These are phyloP conservation scores for Lasioglossum oenotherae DNA, from an alignment of 2,888 invertebrate species.

Conservation along the genomic window DNA sequence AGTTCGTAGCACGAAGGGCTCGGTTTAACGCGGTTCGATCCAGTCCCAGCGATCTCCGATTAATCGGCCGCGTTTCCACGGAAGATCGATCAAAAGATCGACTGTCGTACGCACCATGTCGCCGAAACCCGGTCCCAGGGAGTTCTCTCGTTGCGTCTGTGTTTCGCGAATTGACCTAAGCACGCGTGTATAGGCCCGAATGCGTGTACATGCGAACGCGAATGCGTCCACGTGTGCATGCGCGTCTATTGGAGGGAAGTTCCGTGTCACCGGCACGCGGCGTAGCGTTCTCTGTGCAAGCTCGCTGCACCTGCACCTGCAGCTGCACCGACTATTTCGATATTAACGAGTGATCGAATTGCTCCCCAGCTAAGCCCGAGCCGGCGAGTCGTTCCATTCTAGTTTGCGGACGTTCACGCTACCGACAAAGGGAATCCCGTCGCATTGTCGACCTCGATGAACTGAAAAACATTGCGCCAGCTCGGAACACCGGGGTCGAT, in stretches of 20 bases:
- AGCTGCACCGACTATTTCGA: constrained; percentile 62
- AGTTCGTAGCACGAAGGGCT: background rate
- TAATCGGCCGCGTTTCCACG: constrained; percentile 44
- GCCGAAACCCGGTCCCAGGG: constrained; percentile 57
- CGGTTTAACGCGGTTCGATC: constrained; percentile 8
- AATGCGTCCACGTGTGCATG: constrained; percentile 32
- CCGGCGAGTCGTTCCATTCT: constrained; percentile 40
- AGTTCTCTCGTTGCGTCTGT: constrained; percentile 31
- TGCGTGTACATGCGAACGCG: background rate
- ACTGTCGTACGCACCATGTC: constrained; percentile 58
- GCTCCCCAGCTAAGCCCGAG: constrained; percentile 38
- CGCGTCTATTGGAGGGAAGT: constrained; percentile 55
- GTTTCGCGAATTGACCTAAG: constrained; percentile 35
- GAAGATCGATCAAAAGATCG: constrained; percentile 77
- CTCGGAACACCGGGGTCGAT: background rate
- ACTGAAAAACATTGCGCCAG: background rate
- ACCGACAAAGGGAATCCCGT: constrained; percentile 23
- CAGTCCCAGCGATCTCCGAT: constrained; percentile 25
- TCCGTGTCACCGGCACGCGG: constrained; percentile 54
- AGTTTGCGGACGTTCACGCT: constrained; percentile 35
- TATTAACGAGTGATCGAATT: constrained; percentile 67
- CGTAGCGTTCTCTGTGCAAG: background rate
- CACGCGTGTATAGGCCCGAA: constrained; percentile 19
- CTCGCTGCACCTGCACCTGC: constrained; percentile 8
- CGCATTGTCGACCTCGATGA: constrained; percentile 7